These are phyloP conservation scores for Acanthornis magna DNA, from an alignment of 2,797 vertebrate species.

Conservation along the genomic window DNA sequence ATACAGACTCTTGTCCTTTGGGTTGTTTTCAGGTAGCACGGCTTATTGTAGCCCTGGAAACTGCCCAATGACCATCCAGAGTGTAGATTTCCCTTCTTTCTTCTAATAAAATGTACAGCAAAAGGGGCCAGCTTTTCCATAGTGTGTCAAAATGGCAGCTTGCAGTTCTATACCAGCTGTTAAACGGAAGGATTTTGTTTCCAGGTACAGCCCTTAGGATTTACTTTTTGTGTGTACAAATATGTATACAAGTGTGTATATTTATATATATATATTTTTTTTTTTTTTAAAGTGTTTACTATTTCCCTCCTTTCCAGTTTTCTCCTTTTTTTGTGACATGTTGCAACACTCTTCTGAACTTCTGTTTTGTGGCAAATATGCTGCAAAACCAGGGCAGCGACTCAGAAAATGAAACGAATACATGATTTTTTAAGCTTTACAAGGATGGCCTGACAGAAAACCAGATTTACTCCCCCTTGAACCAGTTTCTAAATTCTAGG, in stretches of 20 bases:
- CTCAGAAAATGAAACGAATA: not conserved
- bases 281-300: not conserved
- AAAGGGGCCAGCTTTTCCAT: not conserved
- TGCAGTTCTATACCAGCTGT: not conserved
- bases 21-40: not conserved
- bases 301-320: not conserved
- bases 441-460: not conserved
- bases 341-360: not conserved
- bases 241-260: too few relatives aligned
- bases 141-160: not conserved
- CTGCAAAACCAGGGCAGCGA: not conserved
- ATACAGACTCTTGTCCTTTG: not conserved
- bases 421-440: not conserved
- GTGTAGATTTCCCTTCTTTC: not conserved
- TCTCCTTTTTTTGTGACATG: not conserved
- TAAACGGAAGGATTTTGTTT: not conserved
- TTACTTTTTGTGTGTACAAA: not conserved
- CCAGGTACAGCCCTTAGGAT: not conserved
- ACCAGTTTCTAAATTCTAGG: not conserved
- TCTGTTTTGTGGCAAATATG: not conserved
- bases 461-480: not conserved
- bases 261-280: not conserved
- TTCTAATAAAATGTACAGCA: not conserved
- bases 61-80: not conserved
- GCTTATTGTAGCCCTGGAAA: not conserved